A percentile compares a stretch with the other conserved stretches of the same genome.
These are phyloP conservation scores for Marronus borbonicus DNA, from an alignment of 2,888 invertebrate genomes.

Conservation along the genomic window DNA sequence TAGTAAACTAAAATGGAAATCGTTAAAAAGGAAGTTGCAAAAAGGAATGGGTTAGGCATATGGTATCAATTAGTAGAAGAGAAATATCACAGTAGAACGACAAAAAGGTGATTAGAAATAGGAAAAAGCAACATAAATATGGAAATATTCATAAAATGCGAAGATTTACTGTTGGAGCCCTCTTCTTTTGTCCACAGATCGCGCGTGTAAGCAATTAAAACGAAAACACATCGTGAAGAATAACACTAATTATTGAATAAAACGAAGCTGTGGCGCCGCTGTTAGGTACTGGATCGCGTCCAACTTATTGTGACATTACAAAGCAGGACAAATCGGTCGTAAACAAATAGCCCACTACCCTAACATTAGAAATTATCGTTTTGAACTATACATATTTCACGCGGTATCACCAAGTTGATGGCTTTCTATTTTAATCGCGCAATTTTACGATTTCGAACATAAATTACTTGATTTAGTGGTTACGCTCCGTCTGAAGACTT, in stretches of 20 bases:
- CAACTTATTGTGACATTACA: constrained; percentile 56
- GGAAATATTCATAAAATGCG: too few species aligned
- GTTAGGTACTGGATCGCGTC: constrained; percentile 56
- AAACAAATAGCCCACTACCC: constrained; percentile 55
- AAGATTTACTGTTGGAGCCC: too few species aligned
- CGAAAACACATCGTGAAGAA: constrained; percentile 52
- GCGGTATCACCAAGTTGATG: constrained; percentile 9
- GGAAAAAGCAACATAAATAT: too few species aligned
- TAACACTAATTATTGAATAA: constrained; percentile 57
- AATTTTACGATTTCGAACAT: constrained; percentile 13
- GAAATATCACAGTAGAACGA: too few species aligned
- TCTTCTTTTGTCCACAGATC: too few species aligned
- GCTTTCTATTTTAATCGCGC: constrained; percentile 18
- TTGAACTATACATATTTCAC: not conserved
- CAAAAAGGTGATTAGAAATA: too few species aligned
- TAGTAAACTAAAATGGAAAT: too few species aligned
- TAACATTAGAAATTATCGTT: constrained; percentile 55
- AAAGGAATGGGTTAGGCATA: too few species aligned
- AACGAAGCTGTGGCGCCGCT: constrained; percentile 53
- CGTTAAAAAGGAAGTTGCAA: too few species aligned
- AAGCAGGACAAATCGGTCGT: constrained; percentile 52
- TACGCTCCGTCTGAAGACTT: not conserved
- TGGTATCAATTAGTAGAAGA: too few species aligned
- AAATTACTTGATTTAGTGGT: constrained; percentile 33
- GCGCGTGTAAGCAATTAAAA: not conserved